Percentiles rank a stretch among this genome's conserved stretches.
Conservation (phyloP, 2,888 invertebrate genomes). For the Cantharis flavilabris region DNA sequence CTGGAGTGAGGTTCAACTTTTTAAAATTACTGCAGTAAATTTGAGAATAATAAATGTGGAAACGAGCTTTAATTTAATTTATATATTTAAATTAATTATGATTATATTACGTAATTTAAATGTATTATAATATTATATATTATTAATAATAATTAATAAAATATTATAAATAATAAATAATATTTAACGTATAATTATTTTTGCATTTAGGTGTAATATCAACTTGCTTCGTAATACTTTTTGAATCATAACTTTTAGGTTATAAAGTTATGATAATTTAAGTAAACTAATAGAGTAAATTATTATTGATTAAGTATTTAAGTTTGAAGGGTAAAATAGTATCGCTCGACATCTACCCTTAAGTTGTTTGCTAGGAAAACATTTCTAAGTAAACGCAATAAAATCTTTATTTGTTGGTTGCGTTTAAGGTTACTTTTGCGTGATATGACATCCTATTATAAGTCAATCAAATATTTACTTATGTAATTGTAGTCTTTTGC, state of each 20-base stretch:
- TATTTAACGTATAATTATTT: background rate
- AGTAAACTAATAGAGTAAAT: background rate
- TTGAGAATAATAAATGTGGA: background rate
- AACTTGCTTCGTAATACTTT: no score
- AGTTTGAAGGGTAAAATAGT: background rate
- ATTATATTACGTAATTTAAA: background rate
- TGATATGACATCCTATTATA: conserved; percentile 35
- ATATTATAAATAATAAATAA: background rate
- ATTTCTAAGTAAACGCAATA: conserved; percentile 25
- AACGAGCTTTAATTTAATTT: background rate
- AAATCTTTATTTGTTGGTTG: conserved; percentile 28
- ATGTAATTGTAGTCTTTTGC: conserved; percentile 41
- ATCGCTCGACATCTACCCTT: conserved; percentile 7
- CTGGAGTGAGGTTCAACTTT: background rate
- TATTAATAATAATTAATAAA: background rate
- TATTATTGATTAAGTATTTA: background rate
- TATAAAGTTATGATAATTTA: background rate
- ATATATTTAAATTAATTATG: background rate
- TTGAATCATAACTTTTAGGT: background rate
- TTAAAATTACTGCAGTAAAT: background rate
- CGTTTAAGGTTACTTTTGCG: conserved; percentile 34
- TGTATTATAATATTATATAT: background rate
- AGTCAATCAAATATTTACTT: conserved; percentile 39
- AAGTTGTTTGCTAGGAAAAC: conserved; percentile 22
- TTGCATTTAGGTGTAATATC: background rate